These are phyloP conservation scores for Philypnodon macrostomus DNA, from an alignment of 2,797 vertebrate species.

Conservation along the genomic window DNA sequence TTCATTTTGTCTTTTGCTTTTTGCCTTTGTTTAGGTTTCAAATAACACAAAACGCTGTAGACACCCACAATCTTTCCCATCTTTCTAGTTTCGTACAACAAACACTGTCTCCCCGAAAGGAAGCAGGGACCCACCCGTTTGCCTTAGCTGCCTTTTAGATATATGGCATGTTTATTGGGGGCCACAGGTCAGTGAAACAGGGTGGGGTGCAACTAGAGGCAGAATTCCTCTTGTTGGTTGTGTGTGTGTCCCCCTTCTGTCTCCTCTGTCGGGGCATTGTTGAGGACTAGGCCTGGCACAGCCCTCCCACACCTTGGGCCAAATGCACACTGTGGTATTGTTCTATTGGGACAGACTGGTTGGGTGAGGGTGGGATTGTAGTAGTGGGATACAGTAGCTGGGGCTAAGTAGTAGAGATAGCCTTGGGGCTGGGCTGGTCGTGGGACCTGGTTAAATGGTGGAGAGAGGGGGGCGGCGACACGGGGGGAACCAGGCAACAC, in stretches of 20 bases:
- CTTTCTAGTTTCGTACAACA: constrained; percentile 26
- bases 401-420: constrained; percentile 38
- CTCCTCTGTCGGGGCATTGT: constrained; percentile 74
- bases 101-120: constrained; percentile 31
- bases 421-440: constrained; percentile 71
- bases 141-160: constrained; percentile 52
- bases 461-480: constrained; percentile 29
- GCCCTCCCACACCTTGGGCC: constrained; percentile 84
- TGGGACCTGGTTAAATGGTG: constrained; percentile 49
- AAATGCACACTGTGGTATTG: constrained; percentile 80
- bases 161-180: constrained; percentile 70
- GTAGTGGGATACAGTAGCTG: constrained; percentile 49
- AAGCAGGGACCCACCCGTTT: constrained; percentile 42
- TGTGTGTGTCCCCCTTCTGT: constrained; percentile 27
- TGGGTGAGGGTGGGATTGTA: constrained; percentile 31
- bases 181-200: constrained; percentile 60
- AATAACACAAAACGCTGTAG: constrained; percentile 28
- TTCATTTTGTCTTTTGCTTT: constrained; percentile 1
- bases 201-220: constrained; percentile 61
- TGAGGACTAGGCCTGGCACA: constrained; percentile 66
- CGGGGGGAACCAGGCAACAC: constrained; percentile 12
- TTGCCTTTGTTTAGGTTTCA: constrained; percentile 10
- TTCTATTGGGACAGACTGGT: constrained; percentile 70
- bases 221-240: constrained; percentile 69
- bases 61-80: constrained; percentile 11